A percentile compares a stretch with the other conserved stretches of the same genome.
Conservation (phyloP, 2,888 invertebrate genomes). For the Atethmia centrago region DNA sequence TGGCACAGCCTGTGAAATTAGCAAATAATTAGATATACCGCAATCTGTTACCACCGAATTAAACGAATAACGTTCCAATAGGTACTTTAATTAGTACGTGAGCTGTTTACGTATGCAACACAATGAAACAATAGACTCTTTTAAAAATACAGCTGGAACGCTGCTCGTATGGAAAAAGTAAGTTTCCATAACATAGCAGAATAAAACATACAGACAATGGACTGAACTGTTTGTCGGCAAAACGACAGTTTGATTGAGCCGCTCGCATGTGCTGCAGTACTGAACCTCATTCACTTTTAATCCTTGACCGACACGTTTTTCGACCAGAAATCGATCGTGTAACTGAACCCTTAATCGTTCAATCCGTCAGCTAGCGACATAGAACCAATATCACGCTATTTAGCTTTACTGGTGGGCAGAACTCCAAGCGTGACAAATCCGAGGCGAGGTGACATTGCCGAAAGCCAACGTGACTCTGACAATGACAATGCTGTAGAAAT, state of each 20-base stretch:
- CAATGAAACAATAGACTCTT: slow-evolving; percentile 30
- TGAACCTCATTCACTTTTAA: slow-evolving; percentile 45
- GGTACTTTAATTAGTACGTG: slow-evolving; percentile 48
- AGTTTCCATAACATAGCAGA: slow-evolving; percentile 21
- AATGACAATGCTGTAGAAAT: slow-evolving; percentile 51
- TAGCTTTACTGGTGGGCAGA: slow-evolving; percentile 57
- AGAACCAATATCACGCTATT: slow-evolving; percentile 56
- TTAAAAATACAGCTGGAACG: slow-evolving; percentile 10
- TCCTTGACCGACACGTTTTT: slow-evolving; percentile 54
- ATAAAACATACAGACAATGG: slow-evolving; percentile 30
- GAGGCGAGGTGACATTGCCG: slow-evolving; percentile 31
- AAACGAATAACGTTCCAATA: slow-evolving; percentile 56
- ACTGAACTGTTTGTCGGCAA: slow-evolving; percentile 36
- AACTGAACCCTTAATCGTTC: slow-evolving; percentile 41
- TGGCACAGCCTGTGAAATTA: slow-evolving; percentile 69
- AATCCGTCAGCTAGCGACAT: slow-evolving; percentile 49
- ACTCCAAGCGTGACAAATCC: slow-evolving; percentile 55
- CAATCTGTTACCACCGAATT: slow-evolving; percentile 68
- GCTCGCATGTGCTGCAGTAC: slow-evolving; percentile 25
- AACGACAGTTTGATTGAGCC: slow-evolving; percentile 51
- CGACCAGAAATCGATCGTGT: slow-evolving; percentile 39
- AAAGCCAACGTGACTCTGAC: slow-evolving; percentile 28
- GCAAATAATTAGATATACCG: slow-evolving; percentile 70
- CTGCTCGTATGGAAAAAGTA: not conserved
- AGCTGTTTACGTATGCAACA: slow-evolving; percentile 31